Base-by-base conservation (phyloP, 1,140 invertebrate genomes). In the Adoxophyes honmai region DNA sequence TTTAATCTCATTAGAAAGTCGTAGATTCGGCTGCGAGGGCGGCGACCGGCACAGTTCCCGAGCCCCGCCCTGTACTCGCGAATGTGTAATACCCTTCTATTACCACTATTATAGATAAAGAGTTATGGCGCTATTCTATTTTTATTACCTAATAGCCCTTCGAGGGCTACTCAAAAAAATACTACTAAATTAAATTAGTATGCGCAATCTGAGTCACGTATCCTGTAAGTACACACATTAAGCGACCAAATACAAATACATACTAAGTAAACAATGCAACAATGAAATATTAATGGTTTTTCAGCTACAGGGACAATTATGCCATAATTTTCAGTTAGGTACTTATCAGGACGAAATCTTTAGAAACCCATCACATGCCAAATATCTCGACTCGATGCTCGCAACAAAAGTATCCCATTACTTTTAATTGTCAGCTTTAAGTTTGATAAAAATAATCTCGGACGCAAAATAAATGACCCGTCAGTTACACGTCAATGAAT, bases 1-100 rank as follows among this genome's bases (percentile, higher is more conserved):
- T 80, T 75, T 78, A 85, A 73, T 81, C 72, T 74, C 74, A 79
- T 87, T 87, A 87, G 81, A 85, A 87, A 86, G 84, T 85, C 58
- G 67, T 77, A 81, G 75, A 85, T 87, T 87, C 65, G 78, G 75
- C 69, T 71, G 62, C 55, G 72, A 62, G 83, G 81, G 69, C 81
- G 67, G 66, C 68, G 84, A 84, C 84, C 81, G 74, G 68, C 70
- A 81, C 75, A 75, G 68, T 75, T 81, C 60, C 69, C 60, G 67
- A 72, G 66, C 62, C 70, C 70, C 70, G 74, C 77, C 75, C 76
- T 78, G 73, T 68, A 78, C 76, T 80, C 71, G 68, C 65, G 60
- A 74, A 70, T 66, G 68, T 70, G 65, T 78, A 78, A 65, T 62
- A 64, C 9, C 16, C 33, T 34, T 55, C 39, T 60, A 56, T 70